These are phyloP conservation scores for Auanema freiburgensis DNA, from an alignment of 2,888 invertebrate species.

Conservation along the genomic window DNA sequence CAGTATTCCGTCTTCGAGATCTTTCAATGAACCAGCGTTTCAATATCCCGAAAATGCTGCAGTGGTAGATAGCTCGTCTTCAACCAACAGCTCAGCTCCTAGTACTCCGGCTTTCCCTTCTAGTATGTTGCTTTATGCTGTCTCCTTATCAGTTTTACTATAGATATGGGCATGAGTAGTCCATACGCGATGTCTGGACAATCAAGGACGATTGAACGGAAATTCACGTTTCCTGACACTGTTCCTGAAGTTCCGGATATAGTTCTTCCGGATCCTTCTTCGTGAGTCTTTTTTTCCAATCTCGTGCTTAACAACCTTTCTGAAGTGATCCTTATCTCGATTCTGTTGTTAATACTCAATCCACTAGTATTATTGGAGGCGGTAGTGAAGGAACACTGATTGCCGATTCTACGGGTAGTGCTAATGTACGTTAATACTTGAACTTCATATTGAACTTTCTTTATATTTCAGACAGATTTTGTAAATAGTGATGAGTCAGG, in stretches of 20 bases:
- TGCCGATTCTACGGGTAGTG: conserved; percentile 26
- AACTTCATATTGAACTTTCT: no score
- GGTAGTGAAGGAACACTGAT: conserved; percentile 23
- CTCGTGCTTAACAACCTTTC: neutral
- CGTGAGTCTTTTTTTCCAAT: conserved; percentile 3
- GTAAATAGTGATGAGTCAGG: no score
- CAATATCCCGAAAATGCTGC: conserved; percentile 45
- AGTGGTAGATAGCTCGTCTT: conserved; percentile 53
- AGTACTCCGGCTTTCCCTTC: conserved; percentile 53
- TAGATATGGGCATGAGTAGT: conserved; percentile 20
- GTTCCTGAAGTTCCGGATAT: conserved; percentile 40
- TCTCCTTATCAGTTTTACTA: neutral
- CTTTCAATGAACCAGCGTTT: conserved; percentile 46
- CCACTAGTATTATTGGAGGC: conserved; percentile 15
- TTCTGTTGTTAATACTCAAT: neutral
- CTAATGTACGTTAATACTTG: conserved; percentile 6
- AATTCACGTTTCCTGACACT: conserved; percentile 46
- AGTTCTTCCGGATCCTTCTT: conserved; percentile 18
- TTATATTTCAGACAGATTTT: no score
- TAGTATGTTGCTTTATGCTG: conserved; percentile 3
- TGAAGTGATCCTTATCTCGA: neutral
- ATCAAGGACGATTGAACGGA: conserved; percentile 27
- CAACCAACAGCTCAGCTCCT: conserved; percentile 61
- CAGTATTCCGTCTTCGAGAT: conserved; percentile 28
- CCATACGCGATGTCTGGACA: conserved; percentile 33